These are phyloP conservation scores for Idaea straminata DNA, from an alignment of 2,888 invertebrate species.

Conservation along the genomic window DNA sequence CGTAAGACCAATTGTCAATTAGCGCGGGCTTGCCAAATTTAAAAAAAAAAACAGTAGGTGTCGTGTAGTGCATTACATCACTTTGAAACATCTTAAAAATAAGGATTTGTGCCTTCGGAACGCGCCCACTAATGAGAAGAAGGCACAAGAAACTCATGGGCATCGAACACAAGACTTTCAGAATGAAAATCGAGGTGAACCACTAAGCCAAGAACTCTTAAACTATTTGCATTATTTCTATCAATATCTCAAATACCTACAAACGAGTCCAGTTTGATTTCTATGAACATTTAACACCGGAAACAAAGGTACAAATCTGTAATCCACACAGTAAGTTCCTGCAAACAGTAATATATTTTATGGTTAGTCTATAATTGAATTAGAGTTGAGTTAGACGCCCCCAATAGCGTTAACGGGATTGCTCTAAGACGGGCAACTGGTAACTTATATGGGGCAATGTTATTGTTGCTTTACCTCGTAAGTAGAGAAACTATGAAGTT, in stretches of 20 bases:
- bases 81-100: too few species aligned
- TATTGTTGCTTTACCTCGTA: not conserved
- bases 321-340: conserved; percentile 27
- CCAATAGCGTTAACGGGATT: conserved; percentile 64
- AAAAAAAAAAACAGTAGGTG: too few species aligned
- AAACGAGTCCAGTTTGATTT: conserved; percentile 14
- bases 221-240: too few species aligned
- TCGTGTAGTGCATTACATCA: too few species aligned
- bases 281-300: conserved; percentile 18
- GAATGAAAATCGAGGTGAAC: too few species aligned
- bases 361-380: conserved; percentile 55
- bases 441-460: not conserved
- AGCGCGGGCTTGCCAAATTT: too few species aligned
- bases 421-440: conserved; percentile 30
- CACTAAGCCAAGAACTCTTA: too few species aligned
- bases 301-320: conserved; percentile 28
- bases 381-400: conserved; percentile 61
- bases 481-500: not conserved
- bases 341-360: conserved; percentile 10
- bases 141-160: too few species aligned
- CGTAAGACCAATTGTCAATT: too few species aligned
- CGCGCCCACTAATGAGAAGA: too few species aligned
- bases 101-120: too few species aligned
- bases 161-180: too few species aligned
- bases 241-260: conserved; percentile 6